These are phyloP conservation scores for Helarctos malayanus DNA, from an alignment of 2,797 vertebrate species.

Conservation along the genomic window DNA sequence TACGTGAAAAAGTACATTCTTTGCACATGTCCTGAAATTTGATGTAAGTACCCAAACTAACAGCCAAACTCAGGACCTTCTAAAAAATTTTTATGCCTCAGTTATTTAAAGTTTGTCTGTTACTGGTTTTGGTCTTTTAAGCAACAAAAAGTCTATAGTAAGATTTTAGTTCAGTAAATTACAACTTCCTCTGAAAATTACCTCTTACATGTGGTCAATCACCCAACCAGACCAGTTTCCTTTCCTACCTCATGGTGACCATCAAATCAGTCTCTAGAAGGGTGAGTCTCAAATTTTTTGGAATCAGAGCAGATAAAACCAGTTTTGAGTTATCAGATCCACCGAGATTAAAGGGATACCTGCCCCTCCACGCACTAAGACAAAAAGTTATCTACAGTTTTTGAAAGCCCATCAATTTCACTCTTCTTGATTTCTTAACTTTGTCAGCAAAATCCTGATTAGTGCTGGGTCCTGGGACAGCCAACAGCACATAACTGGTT, in stretches of 20 bases:
- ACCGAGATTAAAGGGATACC: neutral
- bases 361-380: neutral
- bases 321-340: neutral
- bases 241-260: neutral
- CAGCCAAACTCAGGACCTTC: neutral
- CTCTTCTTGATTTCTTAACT: neutral
- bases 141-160: neutral
- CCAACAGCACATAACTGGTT: neutral
- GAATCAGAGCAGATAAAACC: neutral
- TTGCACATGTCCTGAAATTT: neutral
- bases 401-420: neutral
- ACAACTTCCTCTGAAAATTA: neutral
- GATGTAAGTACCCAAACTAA: neutral
- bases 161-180: neutral
- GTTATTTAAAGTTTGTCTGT: neutral
- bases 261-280: neutral
- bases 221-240: neutral
- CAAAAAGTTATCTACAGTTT: neutral
- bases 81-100: neutral
- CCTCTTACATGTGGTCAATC: too few species aligned
- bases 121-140: neutral
- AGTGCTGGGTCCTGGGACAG: neutral
- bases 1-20: neutral
- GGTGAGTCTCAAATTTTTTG: neutral
- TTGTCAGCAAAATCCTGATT: constrained; percentile 1